Evolutionary conservation across 2,888 invertebrate genomes (phyloP).

Genomic region (Thera britannica): DNA sequence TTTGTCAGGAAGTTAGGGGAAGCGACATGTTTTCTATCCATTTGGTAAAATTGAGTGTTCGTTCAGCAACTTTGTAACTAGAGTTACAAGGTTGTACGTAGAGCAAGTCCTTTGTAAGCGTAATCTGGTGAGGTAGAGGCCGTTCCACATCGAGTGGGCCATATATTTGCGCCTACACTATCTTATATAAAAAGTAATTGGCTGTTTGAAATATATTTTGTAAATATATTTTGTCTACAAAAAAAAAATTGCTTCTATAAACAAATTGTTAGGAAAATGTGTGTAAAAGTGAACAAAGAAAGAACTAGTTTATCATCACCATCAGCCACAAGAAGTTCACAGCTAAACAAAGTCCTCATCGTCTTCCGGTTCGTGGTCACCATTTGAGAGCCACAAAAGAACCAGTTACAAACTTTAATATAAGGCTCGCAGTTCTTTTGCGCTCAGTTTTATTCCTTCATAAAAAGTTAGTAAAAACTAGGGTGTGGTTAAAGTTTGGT

Average conservation of each 20-base stretch:
- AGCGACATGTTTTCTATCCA: slow-evolving; percentile 2
- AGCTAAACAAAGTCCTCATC: too few species aligned
- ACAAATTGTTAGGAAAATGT: too few species aligned
- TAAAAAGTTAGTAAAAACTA: slow-evolving; percentile 28
- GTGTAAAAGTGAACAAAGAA: neutral
- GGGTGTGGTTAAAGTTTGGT: neutral
- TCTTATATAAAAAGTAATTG: too few species aligned
- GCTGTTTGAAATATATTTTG: too few species aligned
- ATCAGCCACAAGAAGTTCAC: too few species aligned
- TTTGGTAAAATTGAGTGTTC: slow-evolving; percentile 7
- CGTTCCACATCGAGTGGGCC: too few species aligned
- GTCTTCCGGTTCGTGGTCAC: neutral
- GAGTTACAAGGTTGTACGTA: neutral
- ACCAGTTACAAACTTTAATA: neutral
- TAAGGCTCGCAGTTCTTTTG: slow-evolving; percentile 3
- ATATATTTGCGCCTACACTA: too few species aligned
- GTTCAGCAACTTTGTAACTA: neutral
- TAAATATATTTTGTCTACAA: too few species aligned
- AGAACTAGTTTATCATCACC: neutral
- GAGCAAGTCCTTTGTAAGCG: too few species aligned
- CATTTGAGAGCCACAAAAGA: neutral
- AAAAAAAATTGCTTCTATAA: too few species aligned
- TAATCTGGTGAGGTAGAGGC: too few species aligned
- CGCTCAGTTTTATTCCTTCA: slow-evolving; percentile 17
- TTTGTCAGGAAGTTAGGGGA: slow-evolving; percentile 11